Percentiles rank a stretch among this genome's conserved stretches.
Evolutionary conservation across 2,113 vertebrate genomes (phyloP).

Genomic region (Mustela lutreola): DNA sequence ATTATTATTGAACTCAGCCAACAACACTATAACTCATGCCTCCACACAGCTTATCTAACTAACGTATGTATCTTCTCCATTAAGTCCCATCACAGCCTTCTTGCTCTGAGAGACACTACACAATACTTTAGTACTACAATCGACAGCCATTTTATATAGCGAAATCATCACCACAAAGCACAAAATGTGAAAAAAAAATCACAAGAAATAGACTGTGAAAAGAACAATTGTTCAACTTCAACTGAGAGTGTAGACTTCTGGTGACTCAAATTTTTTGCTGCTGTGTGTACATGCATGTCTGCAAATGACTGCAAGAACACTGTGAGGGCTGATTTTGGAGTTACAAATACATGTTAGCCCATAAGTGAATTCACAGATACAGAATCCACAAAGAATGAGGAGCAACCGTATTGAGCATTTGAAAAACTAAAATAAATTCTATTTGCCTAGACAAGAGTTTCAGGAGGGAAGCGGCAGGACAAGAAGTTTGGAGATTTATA

Average conservation of each 20-base stretch:
- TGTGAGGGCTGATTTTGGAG: neutral
- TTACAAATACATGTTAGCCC: neutral
- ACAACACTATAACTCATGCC: neutral
- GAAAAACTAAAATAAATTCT: conserved; percentile 3
- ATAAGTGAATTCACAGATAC: neutral
- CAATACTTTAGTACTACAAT: neutral
- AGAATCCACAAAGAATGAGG: neutral
- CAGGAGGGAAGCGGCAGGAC: neutral
- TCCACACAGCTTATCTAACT: neutral
- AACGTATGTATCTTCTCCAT: neutral
- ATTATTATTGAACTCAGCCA: neutral
- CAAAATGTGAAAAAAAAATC: neutral
- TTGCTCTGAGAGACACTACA: neutral
- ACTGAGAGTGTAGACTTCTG: neutral
- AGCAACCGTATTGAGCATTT: neutral
- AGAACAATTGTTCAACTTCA: neutral
- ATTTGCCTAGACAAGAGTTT: neutral
- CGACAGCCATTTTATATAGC: neutral
- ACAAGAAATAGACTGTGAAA: neutral
- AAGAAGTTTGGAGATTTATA: neutral
- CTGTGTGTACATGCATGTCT: neutral
- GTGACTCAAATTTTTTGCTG: neutral
- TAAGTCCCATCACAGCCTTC: neutral
- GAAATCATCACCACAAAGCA: neutral
- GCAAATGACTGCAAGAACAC: neutral